Conservation (phyloP, 2,797 vertebrate genomes). For the Helicolenus hilgendorfi region DNA sequence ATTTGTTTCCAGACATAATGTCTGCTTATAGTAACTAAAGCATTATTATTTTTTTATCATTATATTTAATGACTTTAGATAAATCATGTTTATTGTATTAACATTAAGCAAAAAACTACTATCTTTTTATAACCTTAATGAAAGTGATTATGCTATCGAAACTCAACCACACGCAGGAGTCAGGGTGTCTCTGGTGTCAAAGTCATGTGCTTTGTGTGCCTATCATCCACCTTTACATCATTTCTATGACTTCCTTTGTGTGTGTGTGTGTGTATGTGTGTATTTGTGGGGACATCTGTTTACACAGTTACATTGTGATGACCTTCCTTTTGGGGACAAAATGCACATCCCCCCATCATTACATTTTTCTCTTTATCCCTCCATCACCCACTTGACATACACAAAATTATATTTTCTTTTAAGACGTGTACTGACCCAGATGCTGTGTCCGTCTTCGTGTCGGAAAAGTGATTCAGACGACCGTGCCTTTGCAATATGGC, state of each 20-base stretch:
- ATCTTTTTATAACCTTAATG: background rate
- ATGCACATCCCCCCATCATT: too few species aligned
- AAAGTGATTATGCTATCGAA: background rate
- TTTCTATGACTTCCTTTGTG: background rate
- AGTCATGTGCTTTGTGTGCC: background rate
- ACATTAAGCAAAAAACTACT: background rate
- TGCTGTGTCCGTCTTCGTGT: constrained; percentile 28
- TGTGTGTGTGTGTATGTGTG: background rate
- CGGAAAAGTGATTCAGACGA: constrained; percentile 17
- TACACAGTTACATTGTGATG: too few species aligned
- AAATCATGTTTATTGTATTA: background rate
- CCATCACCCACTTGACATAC: constrained; percentile 52
- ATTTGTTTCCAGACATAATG: background rate
- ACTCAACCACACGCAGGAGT: background rate
- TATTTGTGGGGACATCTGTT: too few species aligned
- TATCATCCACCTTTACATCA: background rate
- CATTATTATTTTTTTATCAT: background rate
- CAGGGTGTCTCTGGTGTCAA: background rate
- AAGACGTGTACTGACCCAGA: constrained; percentile 45
- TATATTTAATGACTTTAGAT: background rate
- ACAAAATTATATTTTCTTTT: constrained; percentile 42
- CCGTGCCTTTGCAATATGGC: constrained; percentile 11
- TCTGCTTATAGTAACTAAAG: background rate
- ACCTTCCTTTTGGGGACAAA: too few species aligned
- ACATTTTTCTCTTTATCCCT: constrained; percentile 37